Conservation (phyloP, 2,113 vertebrate genomes). For the Heterotis niloticus region DNA sequence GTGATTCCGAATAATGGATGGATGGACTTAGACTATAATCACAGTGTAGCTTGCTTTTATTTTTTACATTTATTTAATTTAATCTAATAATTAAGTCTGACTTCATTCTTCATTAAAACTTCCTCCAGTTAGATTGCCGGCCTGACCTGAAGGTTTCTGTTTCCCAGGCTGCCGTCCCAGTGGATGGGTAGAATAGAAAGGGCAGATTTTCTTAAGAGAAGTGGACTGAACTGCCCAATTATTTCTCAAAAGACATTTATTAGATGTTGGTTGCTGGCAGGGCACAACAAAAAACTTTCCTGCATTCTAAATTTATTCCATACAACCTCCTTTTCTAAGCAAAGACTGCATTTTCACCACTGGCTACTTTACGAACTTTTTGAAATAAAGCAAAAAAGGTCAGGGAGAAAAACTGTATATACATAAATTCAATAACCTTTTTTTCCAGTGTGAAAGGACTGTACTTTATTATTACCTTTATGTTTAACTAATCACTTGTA, state of each 20-base stretch:
- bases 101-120: not conserved
- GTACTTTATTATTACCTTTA: not conserved
- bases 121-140: not conserved
- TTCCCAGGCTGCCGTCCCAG: not conserved
- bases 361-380: no score
- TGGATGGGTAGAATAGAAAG: not conserved
- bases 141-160: not conserved
- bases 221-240: not conserved
- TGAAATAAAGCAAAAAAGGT: no score
- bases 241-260: slow-evolving; percentile 17
- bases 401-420: no score
- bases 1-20: no score
- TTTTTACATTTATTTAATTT: no score
- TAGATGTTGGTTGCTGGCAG: not conserved
- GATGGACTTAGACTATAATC: no score
- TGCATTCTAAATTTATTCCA: not conserved
- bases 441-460: no score
- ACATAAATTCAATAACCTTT: not conserved
- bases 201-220: not conserved
- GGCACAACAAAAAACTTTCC: not conserved
- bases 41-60: no score
- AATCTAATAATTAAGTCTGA: no score
- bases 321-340: not conserved
- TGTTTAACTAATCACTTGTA: not conserved
- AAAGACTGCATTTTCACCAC: not conserved